Percentiles rank a stretch among this genome's conserved stretches.
Evolutionary conservation across 2,888 invertebrate species (phyloP).

Genomic region (Aleiodes testaceus): DNA sequence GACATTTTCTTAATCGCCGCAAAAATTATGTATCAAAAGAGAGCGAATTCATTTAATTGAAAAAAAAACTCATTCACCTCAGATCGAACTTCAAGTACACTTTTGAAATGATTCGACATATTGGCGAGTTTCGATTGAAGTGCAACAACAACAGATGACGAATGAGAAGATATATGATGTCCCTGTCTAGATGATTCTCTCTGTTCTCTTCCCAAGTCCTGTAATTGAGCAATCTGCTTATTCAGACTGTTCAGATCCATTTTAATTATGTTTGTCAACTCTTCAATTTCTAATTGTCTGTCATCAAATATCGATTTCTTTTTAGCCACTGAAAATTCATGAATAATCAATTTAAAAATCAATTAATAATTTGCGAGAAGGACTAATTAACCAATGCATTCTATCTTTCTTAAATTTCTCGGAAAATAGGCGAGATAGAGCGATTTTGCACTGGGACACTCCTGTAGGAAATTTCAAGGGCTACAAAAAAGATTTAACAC

Average conservation of each 20-base stretch:
- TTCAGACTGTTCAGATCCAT: slow-evolving; percentile 96
- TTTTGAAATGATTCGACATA: slow-evolving; percentile 98
- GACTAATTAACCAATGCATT: too few species aligned
- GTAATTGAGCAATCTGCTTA: slow-evolving; percentile 95
- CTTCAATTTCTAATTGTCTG: slow-evolving; percentile 95
- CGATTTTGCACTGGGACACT: too few species aligned
- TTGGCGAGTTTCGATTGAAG: slow-evolving; percentile 94
- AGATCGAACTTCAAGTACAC: slow-evolving; percentile 96
- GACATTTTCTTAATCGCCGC: too few species aligned
- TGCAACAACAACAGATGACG: slow-evolving; percentile 93
- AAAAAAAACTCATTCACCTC: slow-evolving; percentile 76
- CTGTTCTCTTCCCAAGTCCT: slow-evolving; percentile 86
- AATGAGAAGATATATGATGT: slow-evolving; percentile 91
- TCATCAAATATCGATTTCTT: slow-evolving; percentile 98
- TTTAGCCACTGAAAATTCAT: slow-evolving; percentile 88
- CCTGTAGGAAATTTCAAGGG: too few species aligned
- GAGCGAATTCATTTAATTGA: neutral
- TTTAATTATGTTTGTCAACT: slow-evolving; percentile 97
- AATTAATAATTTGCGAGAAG: neutral
- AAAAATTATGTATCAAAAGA: too few species aligned
- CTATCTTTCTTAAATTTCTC: too few species aligned
- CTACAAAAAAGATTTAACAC: too few species aligned
- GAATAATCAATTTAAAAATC: neutral
- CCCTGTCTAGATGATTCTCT: slow-evolving; percentile 76
- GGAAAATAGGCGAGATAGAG: too few species aligned